Evolutionary conservation across 2,113 vertebrate genomes (phyloP), one percentile per base, ranked within the genome.

Genomic region (Odontophorus gujanensis): DNA sequence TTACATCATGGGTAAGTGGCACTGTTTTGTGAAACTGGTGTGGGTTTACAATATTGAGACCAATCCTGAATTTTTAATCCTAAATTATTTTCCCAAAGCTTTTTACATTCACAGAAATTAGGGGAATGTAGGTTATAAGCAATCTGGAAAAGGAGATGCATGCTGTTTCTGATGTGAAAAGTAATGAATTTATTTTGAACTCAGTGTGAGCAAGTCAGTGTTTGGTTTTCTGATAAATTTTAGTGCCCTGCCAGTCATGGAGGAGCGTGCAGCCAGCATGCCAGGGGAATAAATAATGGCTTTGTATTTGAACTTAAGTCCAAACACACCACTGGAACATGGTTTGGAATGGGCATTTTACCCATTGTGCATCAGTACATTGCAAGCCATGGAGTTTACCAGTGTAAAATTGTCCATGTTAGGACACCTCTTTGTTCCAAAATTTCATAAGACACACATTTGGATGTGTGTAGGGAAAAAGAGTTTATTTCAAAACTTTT

Each of bases 151-250:
- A 93, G 43, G 89, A 68, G 12, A 10, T 32, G 17, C 28, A 8
- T 75, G 65, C 21, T 90, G 42, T 62, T 93, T 80, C 61, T 92
- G 45, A 50, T 72, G 72, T 74, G 72, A 82, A 92, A 93, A 82
- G 34, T 69, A 82, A 82, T 74, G 38, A 57, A n/a, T 83, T 83
- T 85, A 72, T 92, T 96, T 89, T 83, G 38, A 82, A 68, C 25
- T 25, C 32, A 62, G 73, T 5, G 5, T 13, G 50, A 87, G 24
- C 4, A 51, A 48, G 24, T 58, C 40, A 34, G 22, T 22, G 57
- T n/a, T 58, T 58, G 57, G 20, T 76, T 66, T 83, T 43, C 42
- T 84, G 74, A 89, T 91, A 94, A 74, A 81, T 71, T 90, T 57
- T 83, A 71, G 13, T 83, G 75, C 68, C 76, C 55, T 81, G 59